Percentiles rank a stretch among this genome's conserved stretches.
phyloP scores from a whole-genome alignment of 2,113 vertebrate species.

The Passer domesticus region DNA sequence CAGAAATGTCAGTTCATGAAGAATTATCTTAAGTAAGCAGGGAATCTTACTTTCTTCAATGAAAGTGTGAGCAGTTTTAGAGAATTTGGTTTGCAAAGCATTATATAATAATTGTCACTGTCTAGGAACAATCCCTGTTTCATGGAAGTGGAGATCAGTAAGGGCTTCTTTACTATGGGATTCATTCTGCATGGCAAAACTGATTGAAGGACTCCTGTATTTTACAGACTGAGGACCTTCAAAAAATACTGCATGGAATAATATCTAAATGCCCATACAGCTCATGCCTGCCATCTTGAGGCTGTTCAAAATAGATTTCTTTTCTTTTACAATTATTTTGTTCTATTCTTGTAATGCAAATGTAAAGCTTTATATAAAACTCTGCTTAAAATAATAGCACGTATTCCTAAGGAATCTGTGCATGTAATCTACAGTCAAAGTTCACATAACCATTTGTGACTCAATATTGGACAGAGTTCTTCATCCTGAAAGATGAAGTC shows the following conservation, averaged over 20 bases:
- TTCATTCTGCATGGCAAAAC: neutral
- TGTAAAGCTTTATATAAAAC: neutral
- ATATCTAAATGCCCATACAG: too few species aligned
- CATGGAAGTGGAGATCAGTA: neutral
- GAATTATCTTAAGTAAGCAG: neutral
- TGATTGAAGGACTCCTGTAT: neutral
- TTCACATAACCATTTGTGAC: neutral
- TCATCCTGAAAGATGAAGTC: neutral
- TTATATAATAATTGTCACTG: neutral
- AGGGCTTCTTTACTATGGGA: neutral
- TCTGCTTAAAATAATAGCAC: neutral
- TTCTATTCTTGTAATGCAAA: neutral
- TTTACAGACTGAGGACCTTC: neutral
- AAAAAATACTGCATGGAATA: neutral
- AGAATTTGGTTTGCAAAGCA: neutral
- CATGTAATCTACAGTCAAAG: neutral
- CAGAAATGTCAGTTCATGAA: neutral
- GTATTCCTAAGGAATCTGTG: neutral
- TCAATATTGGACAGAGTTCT: neutral
- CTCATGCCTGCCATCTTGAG: conserved; percentile 3
- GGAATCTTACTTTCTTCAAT: neutral
- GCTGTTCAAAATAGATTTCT: neutral
- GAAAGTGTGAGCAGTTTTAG: neutral
- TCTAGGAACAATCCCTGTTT: neutral
- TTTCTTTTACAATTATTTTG: neutral